Evolutionary conservation across 2,888 invertebrate genomes (phyloP), one percentile per base, ranked within the genome.

Genomic region (Microctonus brassicae): DNA sequence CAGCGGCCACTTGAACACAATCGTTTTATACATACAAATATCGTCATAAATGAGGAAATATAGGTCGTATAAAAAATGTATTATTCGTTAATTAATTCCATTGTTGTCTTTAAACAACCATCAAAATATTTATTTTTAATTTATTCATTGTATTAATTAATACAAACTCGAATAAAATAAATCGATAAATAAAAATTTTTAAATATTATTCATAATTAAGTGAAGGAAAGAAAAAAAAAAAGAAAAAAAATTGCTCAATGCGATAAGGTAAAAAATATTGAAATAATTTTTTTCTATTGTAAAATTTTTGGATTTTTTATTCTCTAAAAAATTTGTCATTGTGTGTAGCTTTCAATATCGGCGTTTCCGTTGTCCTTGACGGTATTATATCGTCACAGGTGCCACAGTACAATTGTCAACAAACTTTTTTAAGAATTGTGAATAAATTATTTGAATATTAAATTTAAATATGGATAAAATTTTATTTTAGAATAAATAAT

Each of bases 351-450:
- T 47, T n/a, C 17, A 47, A 47, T 63, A 63, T 63, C 63, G 10
- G 47, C 26, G 29, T 63, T 63, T 63, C 63, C 63, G 63, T 17
- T 66, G 57, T 66, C 61, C 61, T 68, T 61, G 61, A 68, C 29
- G 24, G 1, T 24, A 17, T 10, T 17, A 20, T 68, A 34, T 60
- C 60, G 36, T 17, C 22, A 68, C 68, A 61, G 60, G 68, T 60
- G 61, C 20, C 29, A 29, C 29, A 24, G 7, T 29, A 17, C 58
- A 65, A 33, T 26, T 65, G 65, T 36, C 17, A 53, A 24, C 11
- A 52, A 65, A 33, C 11, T 39, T 62, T 39, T 29, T 29, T 29
- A n/a, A n/a, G n/a, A n/a, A n/a, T n/a, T n/a, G n/a, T n/a, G n/a
- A n/a, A n/a, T n/a, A n/a, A n/a, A n/a, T n/a, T 22, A 22, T 3